phyloP scores from a whole-genome alignment of 2,797 vertebrate species.

The Acanthis flammea region DNA sequence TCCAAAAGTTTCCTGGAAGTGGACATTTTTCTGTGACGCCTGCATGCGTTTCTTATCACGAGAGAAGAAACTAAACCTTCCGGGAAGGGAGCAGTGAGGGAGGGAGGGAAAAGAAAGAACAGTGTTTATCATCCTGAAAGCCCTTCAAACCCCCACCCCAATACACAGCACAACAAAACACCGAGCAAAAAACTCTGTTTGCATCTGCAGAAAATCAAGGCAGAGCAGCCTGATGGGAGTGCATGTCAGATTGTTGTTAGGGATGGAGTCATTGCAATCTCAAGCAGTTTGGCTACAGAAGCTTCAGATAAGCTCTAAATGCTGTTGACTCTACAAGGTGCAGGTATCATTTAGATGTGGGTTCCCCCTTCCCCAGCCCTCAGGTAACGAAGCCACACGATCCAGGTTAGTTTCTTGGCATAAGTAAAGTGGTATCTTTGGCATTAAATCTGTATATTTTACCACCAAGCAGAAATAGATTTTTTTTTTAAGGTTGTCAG shows the following conservation, averaged over 20 bases:
- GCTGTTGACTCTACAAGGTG: constrained; percentile 50
- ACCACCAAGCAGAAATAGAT: not conserved
- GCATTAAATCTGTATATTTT: not conserved
- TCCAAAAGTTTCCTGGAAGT: constrained; percentile 78
- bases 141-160: not conserved
- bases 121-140: not conserved
- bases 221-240: not conserved
- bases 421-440: constrained; percentile 63
- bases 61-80: constrained; percentile 98
- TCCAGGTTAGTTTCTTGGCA: constrained; percentile 42
- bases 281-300: not conserved
- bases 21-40: constrained; percentile 68
- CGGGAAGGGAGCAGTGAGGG: not conserved
- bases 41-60: constrained; percentile 88
- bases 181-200: not conserved
- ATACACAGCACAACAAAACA: constrained; percentile 28
- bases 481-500: not conserved
- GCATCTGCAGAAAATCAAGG: not conserved
- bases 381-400: not conserved
- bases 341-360: not conserved
- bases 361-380: not conserved
- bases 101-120: not conserved
- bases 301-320: constrained; percentile 47
- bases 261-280: constrained; percentile 47
- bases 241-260: constrained; percentile 1